Base-by-base conservation (phyloP, 2,113 vertebrate genomes). In the Semicossyphus pulcher region DNA sequence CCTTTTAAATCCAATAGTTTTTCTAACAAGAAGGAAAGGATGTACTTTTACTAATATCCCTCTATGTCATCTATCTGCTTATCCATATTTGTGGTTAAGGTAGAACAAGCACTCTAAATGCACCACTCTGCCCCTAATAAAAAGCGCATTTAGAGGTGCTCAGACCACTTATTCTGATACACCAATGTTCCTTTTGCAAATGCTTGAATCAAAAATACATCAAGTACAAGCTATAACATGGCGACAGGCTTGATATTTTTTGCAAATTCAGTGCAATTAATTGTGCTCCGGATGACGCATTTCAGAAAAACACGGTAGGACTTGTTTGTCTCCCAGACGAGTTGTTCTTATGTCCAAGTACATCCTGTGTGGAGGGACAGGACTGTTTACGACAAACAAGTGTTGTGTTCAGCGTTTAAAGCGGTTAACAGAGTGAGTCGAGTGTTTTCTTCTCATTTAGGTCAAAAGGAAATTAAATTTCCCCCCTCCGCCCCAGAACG, bases 61-160 rank as follows among this genome's bases (percentile, higher is more conserved):
- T 76, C 34, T 36, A 8, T 72, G n/a, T 10, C 36, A 42, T 61
- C 68, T 39, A 6, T 53, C 76, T 15, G 7, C 51, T 56, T 5
- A 12, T 29, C 25, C 59, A 16, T 28, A 74, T 72, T 73, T 81
- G 61, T 71, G 61, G n/a, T 57, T 58, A 57, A 85, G 59, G 29
- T 48, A 70, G 74, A 85, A 78, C 23, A 71, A 21, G 56, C 32
- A 21, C 21, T 10, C 68, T 56, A 21, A 49, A 78, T 58, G 48
- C 67, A 36, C 77, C 71, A 32, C 44, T 41, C 34, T 48, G 71
- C 56, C 59, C 63, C 66, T 90, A 89, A 91, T 83, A 29, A 84
- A 86, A 92, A 93, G 86, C 81, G 67, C 88, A 90, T 91, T 89
- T 80, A 67, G 48, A 71, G 48, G 78, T 61, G 63, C 75, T 81